These are phyloP conservation scores for Epinephelus cyanopodus DNA, from an alignment of 2,113 vertebrate species.

Conservation along the genomic window DNA sequence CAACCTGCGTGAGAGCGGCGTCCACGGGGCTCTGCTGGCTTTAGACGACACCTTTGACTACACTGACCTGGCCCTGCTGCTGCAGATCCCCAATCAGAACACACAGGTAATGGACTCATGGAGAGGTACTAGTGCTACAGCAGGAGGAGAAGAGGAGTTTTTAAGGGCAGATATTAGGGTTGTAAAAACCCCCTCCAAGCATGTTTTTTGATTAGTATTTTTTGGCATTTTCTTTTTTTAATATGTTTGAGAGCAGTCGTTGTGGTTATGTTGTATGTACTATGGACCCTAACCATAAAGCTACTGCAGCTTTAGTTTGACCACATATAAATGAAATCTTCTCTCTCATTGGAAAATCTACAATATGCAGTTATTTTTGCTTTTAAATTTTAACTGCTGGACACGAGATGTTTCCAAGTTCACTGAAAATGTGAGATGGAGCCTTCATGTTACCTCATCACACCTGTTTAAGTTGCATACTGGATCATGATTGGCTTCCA, in stretches of 20 bases:
- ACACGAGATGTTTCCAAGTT: not conserved
- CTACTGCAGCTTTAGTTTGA: not conserved
- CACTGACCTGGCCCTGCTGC: slow-evolving; percentile 91
- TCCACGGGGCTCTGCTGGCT: slow-evolving; percentile 92
- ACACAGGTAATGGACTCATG: slow-evolving; percentile 85
- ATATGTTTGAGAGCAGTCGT: not conserved
- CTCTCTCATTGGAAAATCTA: not conserved
- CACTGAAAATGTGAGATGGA: not conserved
- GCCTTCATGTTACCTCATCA: not conserved
- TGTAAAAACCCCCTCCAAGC: not conserved
- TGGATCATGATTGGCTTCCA: not conserved
- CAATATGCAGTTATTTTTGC: not conserved
- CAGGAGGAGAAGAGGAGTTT: not conserved
- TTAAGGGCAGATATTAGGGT: not conserved
- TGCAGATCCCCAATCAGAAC: slow-evolving; percentile 95
- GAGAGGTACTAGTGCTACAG: not conserved
- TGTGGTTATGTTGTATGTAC: not conserved
- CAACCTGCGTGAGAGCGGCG: slow-evolving; percentile 92
- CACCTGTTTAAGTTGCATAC: not conserved
- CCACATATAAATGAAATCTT: not conserved
- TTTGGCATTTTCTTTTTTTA: not conserved
- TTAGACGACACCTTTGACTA: slow-evolving; percentile 95
- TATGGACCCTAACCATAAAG: too few species aligned
- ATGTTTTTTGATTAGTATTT: not conserved
- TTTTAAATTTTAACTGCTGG: not conserved